Base-by-base conservation (phyloP, 2,797 vertebrate species). In the Gallinago solitaria region DNA sequence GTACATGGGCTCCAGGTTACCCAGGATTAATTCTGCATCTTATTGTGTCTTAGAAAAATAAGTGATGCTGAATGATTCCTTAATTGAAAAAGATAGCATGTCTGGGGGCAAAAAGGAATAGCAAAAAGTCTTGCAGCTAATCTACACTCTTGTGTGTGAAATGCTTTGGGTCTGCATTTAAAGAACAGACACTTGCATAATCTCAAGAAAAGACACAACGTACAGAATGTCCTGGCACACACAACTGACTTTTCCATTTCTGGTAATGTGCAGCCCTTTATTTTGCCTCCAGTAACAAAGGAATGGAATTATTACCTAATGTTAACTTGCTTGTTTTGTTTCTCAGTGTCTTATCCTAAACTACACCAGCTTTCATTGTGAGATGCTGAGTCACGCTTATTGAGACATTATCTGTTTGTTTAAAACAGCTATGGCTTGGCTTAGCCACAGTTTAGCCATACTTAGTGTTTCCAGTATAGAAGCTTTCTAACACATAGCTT, bases 141-240 rank as follows among this genome's bases (percentile, higher is more conserved):
- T 70, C 43, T 83, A 32, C 9, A 4, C 33, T 73, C 32, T 12
- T n/a, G 8, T 50, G 45, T 91, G 76, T 88, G 87, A 76, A 83
- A 82, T 5, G 60, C 80, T 83, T 86, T 45, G 39, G 64, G 92
- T 33, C 67, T 57, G 47, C 83, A 19, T 68, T 47, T 79, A 35
- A 67, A 81, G 94, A 88, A 43, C 94, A 88, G 87, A 80, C 89
- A 87, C 91, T 97, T 97, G 94, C 95, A 91, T 86, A 95, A 96
- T 91, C 86, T 83, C 89, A 35, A 80, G 84, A 83, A 88, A 94
- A 93, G 94, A 71, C 80, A 74, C 65, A 77, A 81, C 3, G 87
- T 89, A 96, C 93, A 95, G 78, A 95, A 91, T 95, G 93, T 97
- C 90, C 90, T 96, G 87, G 93, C 93, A 84, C 57, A 73, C 67